These are phyloP conservation scores for Marmota flaviventris DNA, from an alignment of 2,113 vertebrate genomes.

Conservation along the genomic window DNA sequence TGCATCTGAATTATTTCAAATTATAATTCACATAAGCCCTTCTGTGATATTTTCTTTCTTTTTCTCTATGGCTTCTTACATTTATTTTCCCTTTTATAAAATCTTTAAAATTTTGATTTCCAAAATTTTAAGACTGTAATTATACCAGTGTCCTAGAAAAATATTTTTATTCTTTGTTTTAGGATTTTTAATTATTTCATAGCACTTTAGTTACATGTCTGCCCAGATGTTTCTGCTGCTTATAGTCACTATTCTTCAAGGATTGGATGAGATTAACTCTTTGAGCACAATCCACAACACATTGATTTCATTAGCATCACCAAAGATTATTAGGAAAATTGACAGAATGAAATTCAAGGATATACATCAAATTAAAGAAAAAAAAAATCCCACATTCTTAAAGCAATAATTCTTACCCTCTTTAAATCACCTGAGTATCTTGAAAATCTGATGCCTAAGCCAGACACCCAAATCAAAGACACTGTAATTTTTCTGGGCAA, in stretches of 20 bases:
- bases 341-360: neutral
- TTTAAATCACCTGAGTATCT: neutral
- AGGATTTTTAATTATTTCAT: neutral
- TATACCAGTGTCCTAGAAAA: neutral
- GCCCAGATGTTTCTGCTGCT: neutral
- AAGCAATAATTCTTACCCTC: neutral
- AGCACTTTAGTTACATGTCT: neutral
- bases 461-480: neutral
- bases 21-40: neutral
- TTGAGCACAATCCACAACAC: neutral
- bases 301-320: conserved; percentile 21
- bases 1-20: conserved; percentile 7
- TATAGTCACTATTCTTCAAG: neutral
- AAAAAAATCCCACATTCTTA: neutral
- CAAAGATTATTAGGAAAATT: conserved; percentile 17
- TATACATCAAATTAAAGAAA: neutral
- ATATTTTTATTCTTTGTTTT: neutral
- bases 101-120: neutral
- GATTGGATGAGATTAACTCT: neutral
- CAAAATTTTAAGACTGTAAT: neutral
- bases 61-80: neutral
- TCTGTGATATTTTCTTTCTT: conserved; percentile 11
- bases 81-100: neutral
- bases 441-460: neutral
- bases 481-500: neutral